Base-by-base conservation (phyloP, 1,140 invertebrate species). In the Apis mellifera region DNA sequence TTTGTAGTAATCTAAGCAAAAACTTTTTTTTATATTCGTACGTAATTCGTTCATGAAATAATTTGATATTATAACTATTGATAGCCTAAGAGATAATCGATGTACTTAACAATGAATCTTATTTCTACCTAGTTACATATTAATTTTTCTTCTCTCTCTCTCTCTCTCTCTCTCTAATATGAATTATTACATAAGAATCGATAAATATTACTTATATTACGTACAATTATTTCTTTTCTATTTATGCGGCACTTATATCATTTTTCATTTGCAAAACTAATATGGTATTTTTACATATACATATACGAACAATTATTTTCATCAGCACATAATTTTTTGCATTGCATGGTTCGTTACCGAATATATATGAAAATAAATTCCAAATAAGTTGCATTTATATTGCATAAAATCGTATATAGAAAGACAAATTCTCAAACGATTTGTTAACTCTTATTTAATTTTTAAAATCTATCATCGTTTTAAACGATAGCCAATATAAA, bases 41-140 rank as follows among this genome's bases (percentile, higher is more conserved):
- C 52, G 23, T 68, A 82, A 12, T 82, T 76, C 79, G 72, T 82
- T 82, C 73, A 23, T 68, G 21, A 54, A 82, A 82, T n/a, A 68
- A 76, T 69, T 68, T 52, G n/a, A 62, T 50, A 8, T 57, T 54
- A 55, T 76, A 50, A 59, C n/a, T 78, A 59, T 48, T 57, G 64
- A 78, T 78, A 78, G 42, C 54, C 72, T 68, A 81, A 75, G 54
- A 59, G 55, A 69, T 65, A 59, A 82, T 82, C 73, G 73, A 82
- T 82, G 79, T 82, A 76, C 70, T 80, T 74, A 80, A 80, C 60
- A 62, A 26, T 64, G 70, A 80, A 60, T 74, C 79, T 76, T 76
- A 82, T 60, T 32, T 57, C 48, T 82, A 55, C 21, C 19, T 50
- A 82, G 26, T 73, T 82, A 82, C 42, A n/a, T 76, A 32, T 76